Evolutionary conservation across 2,797 vertebrate genomes (phyloP).

Genomic region (Tadarida brasiliensis): DNA sequence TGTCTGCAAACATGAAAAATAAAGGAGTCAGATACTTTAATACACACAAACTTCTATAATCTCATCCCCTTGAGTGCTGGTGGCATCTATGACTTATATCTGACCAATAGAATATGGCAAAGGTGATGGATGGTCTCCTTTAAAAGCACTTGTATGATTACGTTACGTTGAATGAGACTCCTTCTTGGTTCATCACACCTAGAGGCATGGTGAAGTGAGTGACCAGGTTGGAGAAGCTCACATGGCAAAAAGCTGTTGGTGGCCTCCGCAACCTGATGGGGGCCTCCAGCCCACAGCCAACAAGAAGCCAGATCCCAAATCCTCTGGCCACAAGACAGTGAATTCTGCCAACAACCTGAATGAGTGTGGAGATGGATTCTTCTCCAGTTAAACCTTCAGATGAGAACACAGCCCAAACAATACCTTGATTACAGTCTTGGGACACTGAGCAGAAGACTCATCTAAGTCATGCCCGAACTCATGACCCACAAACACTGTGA

Average conservation of each 20-base stretch:
- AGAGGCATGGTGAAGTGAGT: not conserved
- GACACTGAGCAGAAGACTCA: not conserved
- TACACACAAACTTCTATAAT: not conserved
- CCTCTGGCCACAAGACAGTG: not conserved
- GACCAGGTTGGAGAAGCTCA: not conserved
- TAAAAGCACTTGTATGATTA: not conserved
- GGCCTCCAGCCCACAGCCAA: not conserved
- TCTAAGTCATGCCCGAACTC: not conserved
- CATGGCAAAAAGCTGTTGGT: not conserved
- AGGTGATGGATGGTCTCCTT: not conserved
- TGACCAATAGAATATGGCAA: not conserved
- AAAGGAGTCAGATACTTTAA: not conserved
- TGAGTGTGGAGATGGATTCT: not conserved
- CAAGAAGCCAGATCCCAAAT: not conserved
- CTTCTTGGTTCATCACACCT: too few species aligned
- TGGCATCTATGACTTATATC: conserved; percentile 4
- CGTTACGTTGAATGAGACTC: not conserved
- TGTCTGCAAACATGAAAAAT: not conserved
- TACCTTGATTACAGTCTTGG: not conserved
- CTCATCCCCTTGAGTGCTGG: not conserved
- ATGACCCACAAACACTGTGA: not conserved
- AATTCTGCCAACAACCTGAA: not conserved
- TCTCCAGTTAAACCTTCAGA: not conserved
- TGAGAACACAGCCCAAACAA: not conserved
- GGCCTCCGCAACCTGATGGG: not conserved